Evolutionary conservation across 2,888 invertebrate genomes (phyloP).

Genomic region (Drosophila yooni): DNA sequence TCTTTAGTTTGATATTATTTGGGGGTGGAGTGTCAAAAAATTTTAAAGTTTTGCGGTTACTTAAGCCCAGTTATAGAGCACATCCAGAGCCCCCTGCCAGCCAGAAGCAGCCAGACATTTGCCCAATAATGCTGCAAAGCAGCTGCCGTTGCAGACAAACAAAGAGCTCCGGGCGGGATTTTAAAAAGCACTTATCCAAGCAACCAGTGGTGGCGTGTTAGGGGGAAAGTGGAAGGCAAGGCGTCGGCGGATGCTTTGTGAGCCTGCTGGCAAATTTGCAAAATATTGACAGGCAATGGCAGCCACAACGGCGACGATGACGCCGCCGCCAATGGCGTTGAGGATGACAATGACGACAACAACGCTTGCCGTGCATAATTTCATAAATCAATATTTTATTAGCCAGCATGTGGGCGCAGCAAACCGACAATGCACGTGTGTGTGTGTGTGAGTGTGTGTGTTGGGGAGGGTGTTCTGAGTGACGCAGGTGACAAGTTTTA

Average conservation of each 20-base stretch:
- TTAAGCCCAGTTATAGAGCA: slow-evolving; percentile 49
- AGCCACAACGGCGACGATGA: slow-evolving; percentile 16
- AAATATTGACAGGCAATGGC: slow-evolving; percentile 72
- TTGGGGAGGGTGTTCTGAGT: background rate
- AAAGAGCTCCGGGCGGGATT: slow-evolving; percentile 71
- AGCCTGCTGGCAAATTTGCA: slow-evolving; percentile 67
- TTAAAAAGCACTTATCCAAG: slow-evolving; percentile 78
- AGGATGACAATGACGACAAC: slow-evolving; percentile 1
- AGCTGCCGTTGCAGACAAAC: slow-evolving; percentile 74
- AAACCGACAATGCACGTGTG: slow-evolving; percentile 6
- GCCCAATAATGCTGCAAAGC: slow-evolving; percentile 36
- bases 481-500: slow-evolving; percentile 46
- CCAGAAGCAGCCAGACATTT: background rate
- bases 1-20: slow-evolving; percentile 7
- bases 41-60: slow-evolving; percentile 79
- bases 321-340: slow-evolving; percentile 4
- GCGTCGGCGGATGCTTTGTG: slow-evolving; percentile 11
- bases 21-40: slow-evolving; percentile 59
- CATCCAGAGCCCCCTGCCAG: slow-evolving; percentile 20
- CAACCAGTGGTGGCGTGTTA: slow-evolving; percentile 34
- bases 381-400: slow-evolving; percentile 80
- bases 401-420: slow-evolving; percentile 57
- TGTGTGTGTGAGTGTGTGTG: background rate
- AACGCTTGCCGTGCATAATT: slow-evolving; percentile 60
- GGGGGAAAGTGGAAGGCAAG: background rate